Evolutionary conservation across 2,113 vertebrate species (phyloP).

Genomic region (Ammodramus savannarum): DNA sequence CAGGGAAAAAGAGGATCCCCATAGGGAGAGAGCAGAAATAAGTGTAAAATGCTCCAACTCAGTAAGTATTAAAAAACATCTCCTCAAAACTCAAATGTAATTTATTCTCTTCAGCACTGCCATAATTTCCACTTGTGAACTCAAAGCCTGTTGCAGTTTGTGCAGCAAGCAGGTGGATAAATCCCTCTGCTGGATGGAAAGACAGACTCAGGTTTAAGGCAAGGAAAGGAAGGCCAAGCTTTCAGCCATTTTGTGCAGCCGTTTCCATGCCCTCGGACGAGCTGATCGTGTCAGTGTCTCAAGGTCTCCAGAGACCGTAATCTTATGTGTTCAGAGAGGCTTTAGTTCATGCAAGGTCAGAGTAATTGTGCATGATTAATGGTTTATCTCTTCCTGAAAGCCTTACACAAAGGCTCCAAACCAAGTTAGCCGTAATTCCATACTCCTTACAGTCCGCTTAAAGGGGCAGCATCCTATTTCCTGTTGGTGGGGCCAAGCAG

Average conservation of each 20-base stretch:
- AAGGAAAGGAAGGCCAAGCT: not conserved
- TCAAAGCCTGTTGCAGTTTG: not conserved
- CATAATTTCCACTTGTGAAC: not conserved
- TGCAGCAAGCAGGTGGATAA: not conserved
- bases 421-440: slow-evolving; percentile 62
- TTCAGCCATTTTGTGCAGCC: not conserved
- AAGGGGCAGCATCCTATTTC: slow-evolving; percentile 59
- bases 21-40: not conserved
- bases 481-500: slow-evolving; percentile 32
- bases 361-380: slow-evolving; percentile 75
- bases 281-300: slow-evolving; percentile 38
- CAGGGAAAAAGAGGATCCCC: not conserved
- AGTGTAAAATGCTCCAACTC: not conserved
- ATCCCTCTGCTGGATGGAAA: not conserved
- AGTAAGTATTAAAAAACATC: not conserved
- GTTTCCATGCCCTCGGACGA: not conserved
- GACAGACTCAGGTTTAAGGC: not conserved
- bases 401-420: slow-evolving; percentile 68
- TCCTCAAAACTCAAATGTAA: not conserved
- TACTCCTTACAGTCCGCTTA: slow-evolving; percentile 55
- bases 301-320: slow-evolving; percentile 42
- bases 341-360: slow-evolving; percentile 72
- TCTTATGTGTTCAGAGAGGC: slow-evolving; percentile 57
- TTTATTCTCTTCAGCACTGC: not conserved
- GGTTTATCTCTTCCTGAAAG: slow-evolving; percentile 72